Evolutionary conservation across 1,140 invertebrate genomes (phyloP), one percentile per base, ranked within the genome.

Genomic region (Magallana ariakensis): DNA sequence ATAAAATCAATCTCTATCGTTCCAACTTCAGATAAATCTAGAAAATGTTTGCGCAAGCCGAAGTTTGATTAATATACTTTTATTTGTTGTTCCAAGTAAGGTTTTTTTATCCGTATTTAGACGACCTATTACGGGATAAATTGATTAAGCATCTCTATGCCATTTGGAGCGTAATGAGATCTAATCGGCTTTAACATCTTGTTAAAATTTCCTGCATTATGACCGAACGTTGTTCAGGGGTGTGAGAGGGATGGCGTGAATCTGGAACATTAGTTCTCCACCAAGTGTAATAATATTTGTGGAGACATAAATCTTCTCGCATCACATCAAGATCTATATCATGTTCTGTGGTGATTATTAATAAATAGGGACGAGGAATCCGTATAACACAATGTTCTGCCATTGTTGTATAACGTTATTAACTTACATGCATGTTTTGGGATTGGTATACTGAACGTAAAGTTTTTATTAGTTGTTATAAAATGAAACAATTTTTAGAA

Each of bases 241-340:
- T 75, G 33, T 19, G 22, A 15, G 22, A 26, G 26, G 19, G 33
- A 26, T 26, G 13, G 22, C 66, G 66, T 75, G 66, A 9, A 75
- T 26, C 19, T 7, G 9, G 66, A 11, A 5, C 66, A 75, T 75
- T 75, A 75, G 33, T 13, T 26, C 15, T 26, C 66, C 66, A 26
- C 19, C 22, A 33, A 26, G 22, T 75, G 66, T 11, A 75, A 26
- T 46, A 62, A 75, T 75, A 4, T 26, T 19, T 33, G 66, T 75
- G 0, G 19, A 75, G 22, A 26, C 33, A 75, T 75, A 75, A 75
- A 26, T 75, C 5, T 75, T 26, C 22, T 75, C 66, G 33, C 66
- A 26, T 75, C 66, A 75, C 66, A 75, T 75, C 22, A 75, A 75
- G 58, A 60, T 16, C 58, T 60, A 46, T 46, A 60, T n/a, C n/a